Evolutionary conservation across 2,888 invertebrate species (phyloP).

Genomic region (Pantelozetes paolii): DNA sequence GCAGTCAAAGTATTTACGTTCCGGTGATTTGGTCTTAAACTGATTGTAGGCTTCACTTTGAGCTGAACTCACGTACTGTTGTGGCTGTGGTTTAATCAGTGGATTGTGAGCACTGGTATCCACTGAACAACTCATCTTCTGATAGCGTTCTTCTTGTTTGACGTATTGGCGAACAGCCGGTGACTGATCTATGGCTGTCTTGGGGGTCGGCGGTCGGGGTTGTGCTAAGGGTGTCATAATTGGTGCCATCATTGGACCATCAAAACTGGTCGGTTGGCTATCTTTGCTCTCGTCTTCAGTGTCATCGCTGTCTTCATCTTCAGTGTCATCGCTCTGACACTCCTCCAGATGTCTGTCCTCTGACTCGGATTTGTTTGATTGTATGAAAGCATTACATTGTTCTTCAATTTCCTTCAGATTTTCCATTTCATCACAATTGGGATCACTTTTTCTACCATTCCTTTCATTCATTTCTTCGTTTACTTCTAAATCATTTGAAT

Average conservation of each 20-base stretch:
- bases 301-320: background rate
- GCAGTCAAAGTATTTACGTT: constrained; percentile 22
- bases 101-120: background rate
- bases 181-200: background rate
- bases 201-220: background rate
- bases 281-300: constrained; percentile 22
- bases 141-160: constrained; percentile 8
- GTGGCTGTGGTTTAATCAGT: background rate
- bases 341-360: constrained; percentile 12
- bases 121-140: background rate
- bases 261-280: background rate
- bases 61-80: background rate
- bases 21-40: constrained; percentile 22
- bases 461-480: background rate
- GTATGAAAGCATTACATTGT: constrained; percentile 52
- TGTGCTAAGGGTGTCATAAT: background rate
- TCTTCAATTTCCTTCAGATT: constrained; percentile 57
- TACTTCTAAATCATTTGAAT: background rate
- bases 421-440: constrained; percentile 50
- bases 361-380: background rate
- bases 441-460: background rate
- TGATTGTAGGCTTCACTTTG: background rate
- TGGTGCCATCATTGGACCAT: background rate
- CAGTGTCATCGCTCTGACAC: background rate
- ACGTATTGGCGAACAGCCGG: background rate